Base-by-base conservation (phyloP, 1,140 invertebrate species). In the Rhizoglyphus robini region DNA sequence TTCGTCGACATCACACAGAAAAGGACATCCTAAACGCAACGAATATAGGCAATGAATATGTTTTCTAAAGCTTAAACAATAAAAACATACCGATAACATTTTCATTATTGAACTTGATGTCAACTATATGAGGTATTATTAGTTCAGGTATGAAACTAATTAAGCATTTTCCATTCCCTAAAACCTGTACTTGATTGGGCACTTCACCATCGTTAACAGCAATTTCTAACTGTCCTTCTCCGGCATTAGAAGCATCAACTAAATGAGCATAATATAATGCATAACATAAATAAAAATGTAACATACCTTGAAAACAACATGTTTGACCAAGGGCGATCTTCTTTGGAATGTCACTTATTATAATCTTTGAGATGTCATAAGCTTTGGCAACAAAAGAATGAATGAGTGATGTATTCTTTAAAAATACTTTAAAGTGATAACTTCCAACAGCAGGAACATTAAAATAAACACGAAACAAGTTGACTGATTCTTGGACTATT, bases 101-200 rank as follows among this genome's bases (percentile, higher is more conserved):
- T 78, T 94, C 88, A 51, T 89, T 90, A 76, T 98, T 98, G 77
- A 99, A 98, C 78, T 93, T 96, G 67, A 99, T 96, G 77, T 97
- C 93, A 70, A 99, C 94, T 69, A 88, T 82, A 78, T 99, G 94
- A 30, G 88, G 83, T 70, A 91, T 91, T 8, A 87, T 81, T 65
- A 86, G 82, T 74, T 96, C 91, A 20, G 96, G 95, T 15, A 91
- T 88, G 77, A 98, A 99, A 57, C 88, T 94, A 11, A 97, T 91
- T 30, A 96, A 81, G 74, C 92, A 96, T 64, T 90, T 82, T 36
- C 92, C 92, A 66, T 90, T 90, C 49, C 91, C 91, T 4, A 96
- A 87, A 18, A 92, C 88, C 76, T 91, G 89, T 23, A 97, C 93
- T 77, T 96, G 90, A 80, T 97, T 97, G 41, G 93, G 93, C 34